Percentiles rank a stretch among this genome's conserved stretches.
Evolutionary conservation across 1,140 invertebrate species (phyloP).

Genomic region (Chymomyza costata): DNA sequence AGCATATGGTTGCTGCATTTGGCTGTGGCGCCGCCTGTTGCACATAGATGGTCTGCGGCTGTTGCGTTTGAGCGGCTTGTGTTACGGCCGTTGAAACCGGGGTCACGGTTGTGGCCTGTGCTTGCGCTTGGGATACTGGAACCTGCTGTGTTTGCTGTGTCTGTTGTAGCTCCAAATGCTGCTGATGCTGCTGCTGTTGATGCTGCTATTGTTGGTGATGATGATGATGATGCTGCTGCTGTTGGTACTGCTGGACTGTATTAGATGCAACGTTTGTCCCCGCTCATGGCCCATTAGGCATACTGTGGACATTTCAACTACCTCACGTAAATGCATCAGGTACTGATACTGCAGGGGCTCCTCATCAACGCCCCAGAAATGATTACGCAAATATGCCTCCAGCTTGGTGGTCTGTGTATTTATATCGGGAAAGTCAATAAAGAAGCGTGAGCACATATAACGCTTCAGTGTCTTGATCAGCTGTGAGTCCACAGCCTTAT

Average conservation of each 20-base stretch:
- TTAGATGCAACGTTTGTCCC: constrained; percentile 93
- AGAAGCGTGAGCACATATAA: constrained; percentile 99
- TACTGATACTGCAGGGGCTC: constrained; percentile 95
- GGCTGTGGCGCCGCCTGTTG: constrained; percentile 53
- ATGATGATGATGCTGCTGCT: too few relatives aligned
- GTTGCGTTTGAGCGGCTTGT: constrained; percentile 28
- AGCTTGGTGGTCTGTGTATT: constrained; percentile 93
- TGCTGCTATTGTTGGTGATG: too few relatives aligned
- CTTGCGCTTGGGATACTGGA: constrained; percentile 17
- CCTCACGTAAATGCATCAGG: constrained; percentile 93
- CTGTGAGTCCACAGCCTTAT: constrained; percentile 89
- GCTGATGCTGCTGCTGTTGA: constrained; percentile 57
- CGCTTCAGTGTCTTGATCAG: constrained; percentile 95
- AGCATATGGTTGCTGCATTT: constrained; percentile 42
- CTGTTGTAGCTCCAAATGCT: constrained; percentile 76
- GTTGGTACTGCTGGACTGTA: too few relatives aligned
- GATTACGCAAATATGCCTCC: constrained; percentile 96
- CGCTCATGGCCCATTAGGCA: constrained; percentile 99
- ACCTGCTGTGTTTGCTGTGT: constrained; percentile 75
- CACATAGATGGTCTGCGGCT: constrained; percentile 63
- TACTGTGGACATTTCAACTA: constrained; percentile 97
- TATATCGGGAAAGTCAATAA: constrained; percentile 99
- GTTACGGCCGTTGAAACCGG: constrained; percentile 31
- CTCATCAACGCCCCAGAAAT: constrained; percentile 95
- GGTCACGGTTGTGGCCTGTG: constrained; percentile 59